A percentile compares a stretch with the other conserved stretches of the same genome.
Conservation (phyloP, 2,888 invertebrate species). For the Dicyrtomina minuta region DNA sequence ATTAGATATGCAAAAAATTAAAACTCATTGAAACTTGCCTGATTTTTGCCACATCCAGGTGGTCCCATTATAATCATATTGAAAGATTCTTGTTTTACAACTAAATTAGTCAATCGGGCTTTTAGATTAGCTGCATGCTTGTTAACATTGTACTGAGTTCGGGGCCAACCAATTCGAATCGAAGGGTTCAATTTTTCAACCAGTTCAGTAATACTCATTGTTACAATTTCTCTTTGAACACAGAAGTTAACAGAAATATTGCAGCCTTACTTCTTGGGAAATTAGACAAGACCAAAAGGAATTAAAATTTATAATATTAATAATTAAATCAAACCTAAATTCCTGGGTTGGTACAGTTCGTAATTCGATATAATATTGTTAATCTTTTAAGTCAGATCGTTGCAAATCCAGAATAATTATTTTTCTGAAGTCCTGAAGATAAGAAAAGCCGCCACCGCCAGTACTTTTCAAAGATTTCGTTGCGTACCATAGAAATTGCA, state of each 20-base stretch:
- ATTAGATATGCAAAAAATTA: too few relatives aligned
- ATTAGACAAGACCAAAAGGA: too few relatives aligned
- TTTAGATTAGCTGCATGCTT: not conserved
- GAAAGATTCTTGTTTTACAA: conserved; percentile 17
- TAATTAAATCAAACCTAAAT: too few relatives aligned
- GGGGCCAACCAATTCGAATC: conserved; percentile 9
- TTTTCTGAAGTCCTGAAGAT: not conserved
- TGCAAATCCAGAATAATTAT: too few relatives aligned
- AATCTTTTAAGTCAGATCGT: not conserved
- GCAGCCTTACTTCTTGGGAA: too few relatives aligned
- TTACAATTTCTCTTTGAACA: too few relatives aligned
- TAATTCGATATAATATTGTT: not conserved
- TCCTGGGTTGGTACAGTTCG: too few relatives aligned
- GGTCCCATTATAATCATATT: conserved; percentile 33
- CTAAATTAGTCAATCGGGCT: conserved; percentile 14
- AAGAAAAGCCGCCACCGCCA: conserved; percentile 7
- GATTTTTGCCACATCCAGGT: conserved; percentile 32
- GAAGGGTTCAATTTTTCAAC: conserved; percentile 21
- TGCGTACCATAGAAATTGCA: too few relatives aligned
- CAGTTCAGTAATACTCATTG: not conserved
- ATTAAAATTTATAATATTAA: too few relatives aligned
- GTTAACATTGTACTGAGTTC: conserved; percentile 8
- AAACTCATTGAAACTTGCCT: too few relatives aligned
- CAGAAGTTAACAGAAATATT: too few relatives aligned
- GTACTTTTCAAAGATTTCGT: not conserved